phyloP scores from a whole-genome alignment of 1,140 invertebrate species.

The Acromyrmex charruanus region DNA sequence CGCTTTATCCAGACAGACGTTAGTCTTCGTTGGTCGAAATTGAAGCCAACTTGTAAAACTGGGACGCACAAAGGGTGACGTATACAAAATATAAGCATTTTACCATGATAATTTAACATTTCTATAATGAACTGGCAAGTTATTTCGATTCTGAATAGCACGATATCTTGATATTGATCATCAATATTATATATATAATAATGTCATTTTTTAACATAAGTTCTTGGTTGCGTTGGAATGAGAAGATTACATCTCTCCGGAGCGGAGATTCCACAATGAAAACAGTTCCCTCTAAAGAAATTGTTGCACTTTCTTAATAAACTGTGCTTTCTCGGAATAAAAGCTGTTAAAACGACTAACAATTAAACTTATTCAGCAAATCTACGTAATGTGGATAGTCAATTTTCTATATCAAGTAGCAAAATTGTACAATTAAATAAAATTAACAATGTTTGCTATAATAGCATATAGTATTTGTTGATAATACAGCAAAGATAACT shows the following conservation, averaged over 20 bases:
- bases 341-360: too few relatives aligned
- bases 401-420: too few relatives aligned
- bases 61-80: constrained; percentile 17
- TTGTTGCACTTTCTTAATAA: background rate
- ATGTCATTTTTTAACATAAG: constrained; percentile 13
- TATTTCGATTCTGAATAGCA: background rate
- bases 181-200: background rate
- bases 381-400: too few relatives aligned
- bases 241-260: background rate
- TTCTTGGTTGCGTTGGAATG: background rate
- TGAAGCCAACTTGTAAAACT: constrained; percentile 22
- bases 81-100: constrained; percentile 19
- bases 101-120: constrained; percentile 9
- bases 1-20: constrained; percentile 5
- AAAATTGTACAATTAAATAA: too few relatives aligned
- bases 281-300: background rate
- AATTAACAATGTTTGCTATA: too few relatives aligned
- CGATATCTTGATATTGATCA: constrained; percentile 24
- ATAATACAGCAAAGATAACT: too few relatives aligned
- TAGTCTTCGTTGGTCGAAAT: constrained; percentile 32
- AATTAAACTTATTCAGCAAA: too few relatives aligned
- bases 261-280: background rate
- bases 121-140: constrained; percentile 16
- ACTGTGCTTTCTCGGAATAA: background rate
- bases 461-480: too few relatives aligned